phyloP scores from a whole-genome alignment of 37 sponge, comb jelly and placozoan genomes.

The Ephydatia muelleri region DNA sequence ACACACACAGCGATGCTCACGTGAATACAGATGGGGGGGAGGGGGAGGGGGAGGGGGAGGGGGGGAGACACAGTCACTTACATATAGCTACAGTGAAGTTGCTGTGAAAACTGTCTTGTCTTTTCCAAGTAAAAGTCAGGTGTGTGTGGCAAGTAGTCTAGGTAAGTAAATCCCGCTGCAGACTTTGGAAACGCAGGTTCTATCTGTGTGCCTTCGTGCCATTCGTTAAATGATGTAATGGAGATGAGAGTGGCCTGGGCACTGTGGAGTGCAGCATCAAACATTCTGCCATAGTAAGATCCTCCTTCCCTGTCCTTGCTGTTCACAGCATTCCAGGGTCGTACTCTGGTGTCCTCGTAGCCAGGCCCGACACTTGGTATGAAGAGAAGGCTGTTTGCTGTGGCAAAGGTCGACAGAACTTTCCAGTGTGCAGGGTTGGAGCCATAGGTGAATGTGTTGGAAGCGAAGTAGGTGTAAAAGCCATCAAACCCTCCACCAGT shows the following conservation, averaged over 20 bases:
- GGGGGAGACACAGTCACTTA: too few relatives aligned
- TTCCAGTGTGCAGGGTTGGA: slow-evolving; percentile 66
- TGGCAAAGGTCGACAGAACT: slow-evolving; percentile 44
- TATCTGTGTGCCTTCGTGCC: slow-evolving; percentile 95
- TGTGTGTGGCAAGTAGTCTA: slow-evolving; percentile 57
- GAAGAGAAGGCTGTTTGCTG: slow-evolving; percentile 57
- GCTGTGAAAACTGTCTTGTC: slow-evolving; percentile 33
- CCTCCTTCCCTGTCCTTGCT: slow-evolving; percentile 46
- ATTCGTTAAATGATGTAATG: slow-evolving; percentile 91
- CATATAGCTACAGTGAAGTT: not conserved
- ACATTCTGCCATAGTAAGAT: slow-evolving; percentile 57
- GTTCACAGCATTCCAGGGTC: slow-evolving; percentile 82
- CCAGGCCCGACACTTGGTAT: slow-evolving; percentile 91
- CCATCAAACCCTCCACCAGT: slow-evolving; percentile 82
- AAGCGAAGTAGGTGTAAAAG: slow-evolving; percentile 91
- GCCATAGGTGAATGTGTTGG: slow-evolving; percentile 79
- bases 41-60: too few relatives aligned
- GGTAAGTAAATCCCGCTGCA: slow-evolving; percentile 8
- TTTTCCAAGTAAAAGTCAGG: slow-evolving; percentile 64
- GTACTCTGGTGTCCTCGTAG: slow-evolving; percentile 76
- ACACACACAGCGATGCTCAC: not conserved
- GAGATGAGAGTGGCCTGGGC: slow-evolving; percentile 47
- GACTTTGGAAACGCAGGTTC: slow-evolving; percentile 74
- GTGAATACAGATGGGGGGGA: not conserved
- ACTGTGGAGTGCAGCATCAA: slow-evolving; percentile 30